Evolutionary conservation across 2,797 vertebrate genomes (phyloP), one percentile per base, ranked within the genome.

Genomic region (Myotis daubentonii): DNA sequence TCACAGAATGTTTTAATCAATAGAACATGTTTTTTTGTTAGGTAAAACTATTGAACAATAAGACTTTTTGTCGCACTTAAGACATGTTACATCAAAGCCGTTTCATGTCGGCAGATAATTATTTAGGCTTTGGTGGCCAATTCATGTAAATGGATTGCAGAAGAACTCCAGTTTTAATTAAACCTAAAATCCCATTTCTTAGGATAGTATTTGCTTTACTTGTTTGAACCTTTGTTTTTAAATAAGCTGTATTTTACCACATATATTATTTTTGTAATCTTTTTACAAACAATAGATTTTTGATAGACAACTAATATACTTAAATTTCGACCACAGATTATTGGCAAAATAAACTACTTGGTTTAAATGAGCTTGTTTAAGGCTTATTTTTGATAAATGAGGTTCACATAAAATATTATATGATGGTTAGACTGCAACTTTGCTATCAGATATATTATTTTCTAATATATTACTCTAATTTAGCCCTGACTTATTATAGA

Each of bases 21-120:
- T 93, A 93, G 76, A 94, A 95, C n/a, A 51, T 49, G 30, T 78
- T 97, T 96, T 87, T 97, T 96, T 96, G 19, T 93, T 92, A 94
- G 95, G 94, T 96, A 95, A 97, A 97, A 96, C 80, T 92, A 94
- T 87, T 97, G 97, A 95, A 93, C 94, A 84, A 66, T 96, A 93
- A 88, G 53, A 94, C 74, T 72, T 97, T 96, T 89, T 97, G 93
- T 97, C 89, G 65, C 72, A 23, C 74, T 97, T 96, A 93, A 0
- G 15, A 92, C 70, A 6, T 88, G 74, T 97, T 94, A 94, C 70
- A 87, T 97, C 94, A 97, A 94, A 97, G 95, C 85, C 96, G 68
- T 97, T 97, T 97, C 88, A 89, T 93, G 87, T 94, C 93, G 92
- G 86, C 93, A 94, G 55, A 83, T 95, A 13, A 89, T 95, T 96